Evolutionary conservation across 1,140 invertebrate species (phyloP), one percentile per base, ranked within the genome.

Genomic region (Musca vetustissima): DNA sequence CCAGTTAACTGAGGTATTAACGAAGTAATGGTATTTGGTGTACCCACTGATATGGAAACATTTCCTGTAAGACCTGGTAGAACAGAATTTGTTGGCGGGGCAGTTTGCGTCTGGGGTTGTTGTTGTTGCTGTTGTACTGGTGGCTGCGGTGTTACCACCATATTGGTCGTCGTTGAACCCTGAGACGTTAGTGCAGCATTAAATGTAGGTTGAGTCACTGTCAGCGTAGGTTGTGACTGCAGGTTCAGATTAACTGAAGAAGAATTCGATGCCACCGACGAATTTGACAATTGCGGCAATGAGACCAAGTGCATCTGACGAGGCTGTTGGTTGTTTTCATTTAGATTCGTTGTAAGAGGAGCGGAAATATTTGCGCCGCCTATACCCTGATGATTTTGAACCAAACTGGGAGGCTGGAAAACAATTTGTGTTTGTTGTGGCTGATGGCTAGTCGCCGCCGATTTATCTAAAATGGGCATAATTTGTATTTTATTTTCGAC

Each of bases 401-500:
- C 11, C 11, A 43, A 43, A 13, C 11, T 32, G 21, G 25, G 69
- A 65, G 19, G 71, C 67, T 76, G 75, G 21, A 75, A 76, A 4
- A 76, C 67, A 19, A 75, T 69, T 32, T 76, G 74, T 1, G 73
- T 55, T 22, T 71, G 71, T 28, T 72, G 71, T 36, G 24, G 71
- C 9, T 66, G 66, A 22, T 6, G 66, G 71, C 57, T 69, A 28
- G 28, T 3, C 68, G 52, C 47, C 67, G 17, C 14, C 67, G 9
- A 71, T 69, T 69, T 70, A 17, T 75, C 74, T 13, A 83, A 55
- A 15, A 83, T 83, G 3, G 81, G 81, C 78, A 82, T 83, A 9
- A 83, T 83, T 71, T 83, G 81, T 36, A 83, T 83, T 73, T 83
- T 83, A 61, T 83, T 83, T 67, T 82, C 80, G 2, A 82, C 81